These are phyloP conservation scores for Drosophila sulfurigaster DNA, from an alignment of 1,140 invertebrate species.

Conservation along the genomic window DNA sequence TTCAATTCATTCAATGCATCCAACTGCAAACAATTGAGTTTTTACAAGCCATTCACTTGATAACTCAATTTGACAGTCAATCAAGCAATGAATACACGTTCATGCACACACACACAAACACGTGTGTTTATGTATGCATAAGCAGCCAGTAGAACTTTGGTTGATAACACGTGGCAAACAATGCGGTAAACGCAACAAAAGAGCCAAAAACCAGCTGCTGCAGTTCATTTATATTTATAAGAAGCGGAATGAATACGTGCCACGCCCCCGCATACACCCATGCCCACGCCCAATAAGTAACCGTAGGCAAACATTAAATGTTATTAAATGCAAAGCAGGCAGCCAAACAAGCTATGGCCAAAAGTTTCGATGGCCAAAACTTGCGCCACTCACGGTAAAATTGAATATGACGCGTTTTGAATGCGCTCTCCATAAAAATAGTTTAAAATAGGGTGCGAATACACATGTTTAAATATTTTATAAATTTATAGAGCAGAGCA, in stretches of 20 bases:
- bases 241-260: slow-evolving; percentile 14
- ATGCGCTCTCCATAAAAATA: slow-evolving; percentile 2
- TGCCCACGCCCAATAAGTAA: slow-evolving; percentile 46
- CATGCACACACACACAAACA: background rate
- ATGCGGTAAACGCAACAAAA: slow-evolving; percentile 69
- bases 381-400: slow-evolving; percentile 13
- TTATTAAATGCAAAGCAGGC: slow-evolving; percentile 76
- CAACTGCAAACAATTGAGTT: slow-evolving; percentile 39
- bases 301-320: slow-evolving; percentile 72
- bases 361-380: slow-evolving; percentile 62
- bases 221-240: slow-evolving; percentile 77
- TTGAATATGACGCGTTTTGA: background rate
- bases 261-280: slow-evolving; percentile 21
- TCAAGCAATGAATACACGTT: slow-evolving; percentile 59
- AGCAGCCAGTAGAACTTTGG: slow-evolving; percentile 24
- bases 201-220: slow-evolving; percentile 17
- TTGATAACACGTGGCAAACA: slow-evolving; percentile 54
- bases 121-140: slow-evolving; percentile 12
- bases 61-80: slow-evolving; percentile 73
- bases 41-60: slow-evolving; percentile 39
- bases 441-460: no score
- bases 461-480: no score
- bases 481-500: background rate
- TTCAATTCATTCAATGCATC: slow-evolving; percentile 22
- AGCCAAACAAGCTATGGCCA: slow-evolving; percentile 53